Evolutionary conservation across 2,113 vertebrate genomes (phyloP).

Genomic region (Zosterops pallidus): DNA sequence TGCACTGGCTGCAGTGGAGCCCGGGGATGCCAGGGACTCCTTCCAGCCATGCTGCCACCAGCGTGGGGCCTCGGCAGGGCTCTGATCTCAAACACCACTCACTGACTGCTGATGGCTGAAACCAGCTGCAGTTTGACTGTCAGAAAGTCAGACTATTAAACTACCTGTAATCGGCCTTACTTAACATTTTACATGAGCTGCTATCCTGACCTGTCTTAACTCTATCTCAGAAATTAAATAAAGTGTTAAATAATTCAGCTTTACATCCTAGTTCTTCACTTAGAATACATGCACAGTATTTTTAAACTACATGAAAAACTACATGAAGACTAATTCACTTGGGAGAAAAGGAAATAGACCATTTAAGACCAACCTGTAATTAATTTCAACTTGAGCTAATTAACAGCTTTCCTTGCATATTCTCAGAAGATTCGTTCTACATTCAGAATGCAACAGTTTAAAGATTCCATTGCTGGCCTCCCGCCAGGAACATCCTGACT

Average conservation of each 20-base stretch:
- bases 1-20: neutral
- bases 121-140: neutral
- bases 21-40: neutral
- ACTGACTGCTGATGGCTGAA: neutral
- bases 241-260: neutral
- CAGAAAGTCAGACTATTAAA: neutral
- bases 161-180: neutral
- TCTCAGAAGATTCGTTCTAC: neutral
- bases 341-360: conserved; percentile 1
- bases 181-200: neutral
- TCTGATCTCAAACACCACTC: neutral
- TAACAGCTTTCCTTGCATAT: conserved; percentile 34
- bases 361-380: conserved; percentile 55
- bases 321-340: neutral
- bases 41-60: neutral
- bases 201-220: neutral
- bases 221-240: neutral
- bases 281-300: neutral
- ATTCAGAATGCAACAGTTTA: neutral
- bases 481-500: neutral
- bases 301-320: conserved; percentile 21
- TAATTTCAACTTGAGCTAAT: conserved; percentile 51
- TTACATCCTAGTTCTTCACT: neutral
- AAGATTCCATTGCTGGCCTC: accelerated
- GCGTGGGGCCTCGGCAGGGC: accelerated